These are phyloP conservation scores for Chelidonichthys spinosus DNA, from an alignment of 2,797 vertebrate genomes.

Conservation along the genomic window DNA sequence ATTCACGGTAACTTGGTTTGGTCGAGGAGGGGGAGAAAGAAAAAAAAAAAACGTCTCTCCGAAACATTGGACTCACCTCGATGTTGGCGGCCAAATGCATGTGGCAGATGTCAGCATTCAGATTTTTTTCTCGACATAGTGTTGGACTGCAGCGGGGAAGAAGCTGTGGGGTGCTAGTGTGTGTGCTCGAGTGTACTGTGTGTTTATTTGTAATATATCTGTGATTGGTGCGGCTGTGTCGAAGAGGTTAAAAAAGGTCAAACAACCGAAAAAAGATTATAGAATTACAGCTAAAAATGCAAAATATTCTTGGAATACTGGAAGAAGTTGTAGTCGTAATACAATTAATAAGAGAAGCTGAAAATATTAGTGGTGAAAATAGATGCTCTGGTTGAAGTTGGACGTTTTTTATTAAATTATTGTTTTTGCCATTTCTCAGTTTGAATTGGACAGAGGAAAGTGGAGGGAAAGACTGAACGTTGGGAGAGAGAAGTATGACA, in stretches of 20 bases:
- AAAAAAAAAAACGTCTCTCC: slow-evolving; percentile 73
- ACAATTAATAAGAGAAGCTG: background rate
- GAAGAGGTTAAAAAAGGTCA: slow-evolving; percentile 6
- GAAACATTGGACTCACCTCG: slow-evolving; percentile 75
- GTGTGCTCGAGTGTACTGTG: background rate
- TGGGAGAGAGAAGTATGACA: background rate
- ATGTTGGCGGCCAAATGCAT: slow-evolving; percentile 79
- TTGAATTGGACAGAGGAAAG: background rate
- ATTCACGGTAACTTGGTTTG: slow-evolving; percentile 76
- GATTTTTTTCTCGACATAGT: slow-evolving; percentile 36
- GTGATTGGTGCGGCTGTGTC: background rate
- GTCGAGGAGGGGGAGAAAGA: slow-evolving; percentile 23
- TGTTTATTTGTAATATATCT: slow-evolving; percentile 8
- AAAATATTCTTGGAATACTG: background rate
- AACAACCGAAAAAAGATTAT: background rate
- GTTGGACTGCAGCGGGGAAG: slow-evolving; percentile 18
- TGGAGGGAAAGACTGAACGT: background rate
- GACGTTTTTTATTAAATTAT: background rate
- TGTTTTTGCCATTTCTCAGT: background rate
- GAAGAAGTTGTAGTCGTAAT: background rate
- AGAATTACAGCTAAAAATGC: background rate
- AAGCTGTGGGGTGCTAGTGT: background rate
- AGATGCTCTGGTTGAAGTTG: background rate
- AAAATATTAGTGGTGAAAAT: background rate
- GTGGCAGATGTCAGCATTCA: slow-evolving; percentile 84